Evolutionary conservation across 2,888 invertebrate genomes (phyloP).

Genomic region (Dendrolimus houi): DNA sequence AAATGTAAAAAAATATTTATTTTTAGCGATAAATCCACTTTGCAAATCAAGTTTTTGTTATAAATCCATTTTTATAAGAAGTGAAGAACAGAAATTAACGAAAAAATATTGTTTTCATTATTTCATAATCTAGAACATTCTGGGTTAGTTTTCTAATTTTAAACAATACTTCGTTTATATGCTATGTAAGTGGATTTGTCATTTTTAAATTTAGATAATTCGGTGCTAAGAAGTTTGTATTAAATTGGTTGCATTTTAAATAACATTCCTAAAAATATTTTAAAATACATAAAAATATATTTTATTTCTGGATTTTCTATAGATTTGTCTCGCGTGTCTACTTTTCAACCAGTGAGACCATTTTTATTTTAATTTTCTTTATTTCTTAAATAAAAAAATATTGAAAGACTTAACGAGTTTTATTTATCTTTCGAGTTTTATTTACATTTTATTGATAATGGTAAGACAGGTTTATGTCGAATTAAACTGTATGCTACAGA

Average conservation of each 20-base stretch:
- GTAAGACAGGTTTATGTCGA: too few relatives aligned
- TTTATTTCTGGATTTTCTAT: neutral
- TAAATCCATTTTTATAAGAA: too few relatives aligned
- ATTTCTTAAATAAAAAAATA: conserved; percentile 24
- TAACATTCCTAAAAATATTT: neutral
- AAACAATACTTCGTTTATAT: too few relatives aligned
- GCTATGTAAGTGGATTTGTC: neutral
- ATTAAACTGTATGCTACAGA: too few relatives aligned
- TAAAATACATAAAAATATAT: neutral
- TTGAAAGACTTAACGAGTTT: conserved; percentile 11
- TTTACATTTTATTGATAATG: neutral
- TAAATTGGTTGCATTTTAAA: neutral
- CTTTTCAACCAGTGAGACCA: conserved; percentile 1
- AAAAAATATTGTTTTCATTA: neutral
- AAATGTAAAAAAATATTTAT: neutral
- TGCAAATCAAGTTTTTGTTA: neutral
- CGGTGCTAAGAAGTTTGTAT: neutral
- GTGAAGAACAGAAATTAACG: too few relatives aligned
- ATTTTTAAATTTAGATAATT: neutral
- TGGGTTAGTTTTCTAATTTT: neutral
- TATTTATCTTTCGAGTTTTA: conserved; percentile 5
- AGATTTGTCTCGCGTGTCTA: conserved; percentile 4
- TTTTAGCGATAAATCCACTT: neutral
- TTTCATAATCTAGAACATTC: neutral
- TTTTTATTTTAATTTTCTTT: conserved; percentile 20